These are phyloP conservation scores for Parasteatoda tepidariorum DNA, from an alignment of 1,140 invertebrate genomes.

Conservation along the genomic window DNA sequence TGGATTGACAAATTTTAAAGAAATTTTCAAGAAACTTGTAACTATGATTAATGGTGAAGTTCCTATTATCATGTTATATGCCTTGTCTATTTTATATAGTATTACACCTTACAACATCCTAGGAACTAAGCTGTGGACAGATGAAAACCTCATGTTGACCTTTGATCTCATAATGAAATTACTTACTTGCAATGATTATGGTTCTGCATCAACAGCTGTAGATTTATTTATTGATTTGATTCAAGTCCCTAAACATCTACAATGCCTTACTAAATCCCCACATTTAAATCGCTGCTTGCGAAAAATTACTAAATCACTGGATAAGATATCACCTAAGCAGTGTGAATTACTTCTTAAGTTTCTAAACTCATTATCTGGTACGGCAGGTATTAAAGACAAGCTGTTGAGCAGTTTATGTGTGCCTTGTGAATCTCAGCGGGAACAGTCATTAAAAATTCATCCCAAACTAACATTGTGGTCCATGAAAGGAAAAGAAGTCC, in stretches of 20 bases:
- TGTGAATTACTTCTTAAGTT: constrained; percentile 23
- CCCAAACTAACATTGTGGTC: constrained; percentile 15
- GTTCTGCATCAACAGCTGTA: constrained; percentile 23
- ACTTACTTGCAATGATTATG: constrained; percentile 14
- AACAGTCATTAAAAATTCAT: constrained; percentile 15
- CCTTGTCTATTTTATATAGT: constrained; percentile 28
- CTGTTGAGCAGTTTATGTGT: constrained; percentile 8
- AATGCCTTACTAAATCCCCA: neutral
- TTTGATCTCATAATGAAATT: constrained; percentile 38
- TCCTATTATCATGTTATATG: constrained; percentile 15
- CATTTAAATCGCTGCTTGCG: neutral
- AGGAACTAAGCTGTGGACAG: constrained; percentile 34
- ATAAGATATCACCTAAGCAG: neutral
- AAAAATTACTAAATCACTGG: constrained; percentile 14
- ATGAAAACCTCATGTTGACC: constrained; percentile 36
- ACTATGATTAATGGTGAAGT: neutral
- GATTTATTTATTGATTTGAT: constrained; percentile 46
- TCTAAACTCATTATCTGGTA: neutral
- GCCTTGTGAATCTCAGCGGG: neutral
- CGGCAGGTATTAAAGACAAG: constrained; percentile 4
- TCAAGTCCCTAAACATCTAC: neutral
- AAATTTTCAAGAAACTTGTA: constrained; percentile 28
- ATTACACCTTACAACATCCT: constrained; percentile 27
- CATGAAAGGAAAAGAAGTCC: neutral
- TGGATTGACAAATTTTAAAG: constrained; percentile 16